Percentiles rank a stretch among this genome's conserved stretches.
Evolutionary conservation across 2,113 vertebrate species (phyloP).

Genomic region (Psilopogon haemacephalus): DNA sequence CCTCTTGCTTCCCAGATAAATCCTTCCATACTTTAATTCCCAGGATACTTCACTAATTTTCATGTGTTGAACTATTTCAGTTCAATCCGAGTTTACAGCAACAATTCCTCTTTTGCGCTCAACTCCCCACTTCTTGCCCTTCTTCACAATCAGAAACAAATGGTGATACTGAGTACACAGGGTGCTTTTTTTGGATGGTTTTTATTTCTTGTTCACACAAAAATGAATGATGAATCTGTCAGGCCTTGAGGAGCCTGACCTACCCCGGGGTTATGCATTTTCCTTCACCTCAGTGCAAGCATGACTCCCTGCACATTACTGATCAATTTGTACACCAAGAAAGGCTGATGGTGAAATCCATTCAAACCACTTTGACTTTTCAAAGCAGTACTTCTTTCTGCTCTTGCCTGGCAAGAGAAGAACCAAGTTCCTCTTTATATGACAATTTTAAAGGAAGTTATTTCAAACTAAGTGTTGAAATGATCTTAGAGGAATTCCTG

Average conservation of each 20-base stretch:
- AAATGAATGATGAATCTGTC: neutral
- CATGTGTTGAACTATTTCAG: slow-evolving; percentile 1
- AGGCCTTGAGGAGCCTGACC: neutral
- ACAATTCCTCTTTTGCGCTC: neutral
- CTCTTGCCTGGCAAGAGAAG: neutral
- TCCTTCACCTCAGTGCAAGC: neutral
- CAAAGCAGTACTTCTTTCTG: neutral
- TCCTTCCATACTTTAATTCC: neutral
- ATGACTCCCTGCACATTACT: neutral
- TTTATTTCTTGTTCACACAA: neutral
- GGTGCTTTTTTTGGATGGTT: neutral
- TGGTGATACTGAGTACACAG: neutral
- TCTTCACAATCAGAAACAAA: neutral
- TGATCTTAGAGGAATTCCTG: neutral
- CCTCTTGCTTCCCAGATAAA: neutral
- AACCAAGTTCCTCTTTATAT: neutral
- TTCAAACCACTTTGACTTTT: neutral
- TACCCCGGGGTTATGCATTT: neutral
- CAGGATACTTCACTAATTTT: neutral
- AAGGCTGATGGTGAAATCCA: neutral
- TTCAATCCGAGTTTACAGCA: slow-evolving; percentile 52
- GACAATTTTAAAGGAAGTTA: neutral
- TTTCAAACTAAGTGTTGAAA: slow-evolving; percentile 9
- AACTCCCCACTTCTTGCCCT: neutral
- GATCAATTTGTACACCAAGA: neutral